These are phyloP conservation scores for Abscondita cerata DNA, from an alignment of 2,888 invertebrate species.

Conservation along the genomic window DNA sequence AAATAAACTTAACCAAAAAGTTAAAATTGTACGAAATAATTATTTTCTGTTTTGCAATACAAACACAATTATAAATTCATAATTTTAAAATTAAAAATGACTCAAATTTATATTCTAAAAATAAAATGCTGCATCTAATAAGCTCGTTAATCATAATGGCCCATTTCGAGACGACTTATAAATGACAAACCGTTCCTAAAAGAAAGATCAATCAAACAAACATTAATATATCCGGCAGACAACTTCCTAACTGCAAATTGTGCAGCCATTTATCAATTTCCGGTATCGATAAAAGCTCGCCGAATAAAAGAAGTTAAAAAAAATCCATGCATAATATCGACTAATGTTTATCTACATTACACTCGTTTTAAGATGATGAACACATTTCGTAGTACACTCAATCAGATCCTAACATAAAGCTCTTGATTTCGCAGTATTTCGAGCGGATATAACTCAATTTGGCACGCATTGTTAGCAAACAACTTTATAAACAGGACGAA, in stretches of 20 bases:
- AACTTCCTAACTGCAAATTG: conserved; percentile 44
- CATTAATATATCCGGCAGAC: conserved; percentile 44
- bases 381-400: conserved; percentile 33
- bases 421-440: conserved; percentile 35
- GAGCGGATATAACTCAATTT: conserved; percentile 38
- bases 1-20: too few species aligned
- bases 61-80: too few species aligned
- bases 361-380: conserved; percentile 24
- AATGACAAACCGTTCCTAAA: conserved; percentile 35
- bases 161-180: conserved; percentile 36
- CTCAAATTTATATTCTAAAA: too few species aligned
- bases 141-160: conserved; percentile 43
- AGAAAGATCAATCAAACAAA: conserved; percentile 42
- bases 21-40: too few species aligned
- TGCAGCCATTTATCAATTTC: conserved; percentile 41
- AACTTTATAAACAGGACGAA: conserved; percentile 35
- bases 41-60: too few species aligned
- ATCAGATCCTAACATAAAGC: conserved; percentile 35
- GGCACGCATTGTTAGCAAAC: conserved; percentile 35
- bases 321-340: conserved; percentile 26
- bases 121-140: conserved; percentile 35
- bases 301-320: conserved; percentile 23
- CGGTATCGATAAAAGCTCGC: conserved; percentile 32
- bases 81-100: too few species aligned
- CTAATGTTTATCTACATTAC: conserved; percentile 34